Percentiles rank a stretch among this genome's conserved stretches.
phyloP scores from a whole-genome alignment of 2,888 invertebrate genomes.

The Flexamia atlantica region DNA sequence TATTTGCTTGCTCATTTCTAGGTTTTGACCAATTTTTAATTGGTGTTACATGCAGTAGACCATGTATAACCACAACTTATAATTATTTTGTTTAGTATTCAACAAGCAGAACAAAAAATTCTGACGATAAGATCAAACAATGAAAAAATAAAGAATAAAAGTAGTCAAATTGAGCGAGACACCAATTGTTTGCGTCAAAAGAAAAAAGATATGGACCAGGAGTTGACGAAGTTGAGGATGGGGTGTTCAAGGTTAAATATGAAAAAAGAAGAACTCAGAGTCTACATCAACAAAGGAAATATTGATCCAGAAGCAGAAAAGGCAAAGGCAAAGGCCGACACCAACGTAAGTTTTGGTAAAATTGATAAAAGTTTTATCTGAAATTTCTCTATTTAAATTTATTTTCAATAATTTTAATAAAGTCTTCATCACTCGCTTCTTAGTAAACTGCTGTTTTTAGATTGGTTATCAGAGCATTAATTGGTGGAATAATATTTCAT shows the following conservation, averaged over 20 bases:
- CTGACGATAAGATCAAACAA: slow-evolving; percentile 71
- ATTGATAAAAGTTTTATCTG: too few relatives aligned
- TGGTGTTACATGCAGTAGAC: too few relatives aligned
- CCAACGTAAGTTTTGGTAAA: slow-evolving; percentile 69
- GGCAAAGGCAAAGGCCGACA: slow-evolving; percentile 68
- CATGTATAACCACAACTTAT: not conserved
- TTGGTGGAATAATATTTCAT: too few relatives aligned
- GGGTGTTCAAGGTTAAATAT: slow-evolving; percentile 43
- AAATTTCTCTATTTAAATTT: too few relatives aligned
- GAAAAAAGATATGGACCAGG: slow-evolving; percentile 52
- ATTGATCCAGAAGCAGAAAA: slow-evolving; percentile 71
- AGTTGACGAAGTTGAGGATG: not conserved
- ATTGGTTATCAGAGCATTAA: too few relatives aligned
- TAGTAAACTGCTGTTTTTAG: too few relatives aligned
- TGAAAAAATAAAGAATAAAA: slow-evolving; percentile 67
- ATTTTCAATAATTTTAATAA: too few relatives aligned
- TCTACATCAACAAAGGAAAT: slow-evolving; percentile 72
- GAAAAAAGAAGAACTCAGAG: slow-evolving; percentile 71
- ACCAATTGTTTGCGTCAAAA: slow-evolving; percentile 68
- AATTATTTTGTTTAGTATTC: not conserved
- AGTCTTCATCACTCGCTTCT: too few relatives aligned
- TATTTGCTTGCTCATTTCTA: too few relatives aligned
- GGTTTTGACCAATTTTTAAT: too few relatives aligned
- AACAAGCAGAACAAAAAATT: slow-evolving; percentile 69
- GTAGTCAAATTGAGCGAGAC: slow-evolving; percentile 68